A percentile compares a stretch with the other conserved stretches of the same genome.
phyloP scores from a whole-genome alignment of 2,797 vertebrate species.

The Muscicapa striata region DNA sequence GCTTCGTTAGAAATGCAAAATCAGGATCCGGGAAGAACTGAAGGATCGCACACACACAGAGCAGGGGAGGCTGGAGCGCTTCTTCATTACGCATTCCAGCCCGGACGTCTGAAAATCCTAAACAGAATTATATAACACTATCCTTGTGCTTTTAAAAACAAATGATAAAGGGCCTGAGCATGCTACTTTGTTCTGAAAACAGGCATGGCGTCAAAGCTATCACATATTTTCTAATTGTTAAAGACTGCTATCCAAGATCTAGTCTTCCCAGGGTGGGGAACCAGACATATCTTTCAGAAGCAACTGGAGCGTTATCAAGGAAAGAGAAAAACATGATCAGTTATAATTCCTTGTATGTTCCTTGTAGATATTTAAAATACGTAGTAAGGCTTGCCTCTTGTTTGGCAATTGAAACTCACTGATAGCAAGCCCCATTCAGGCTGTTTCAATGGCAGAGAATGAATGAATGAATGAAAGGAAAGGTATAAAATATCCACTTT shows the following conservation, averaged over 20 bases:
- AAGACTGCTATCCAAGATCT: not conserved
- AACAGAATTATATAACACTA: not conserved
- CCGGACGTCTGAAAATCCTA: not conserved
- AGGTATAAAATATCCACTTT: not conserved
- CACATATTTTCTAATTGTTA: not conserved
- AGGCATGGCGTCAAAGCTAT: not conserved
- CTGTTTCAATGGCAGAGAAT: not conserved
- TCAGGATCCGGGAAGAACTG: constrained; percentile 37
- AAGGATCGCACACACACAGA: not conserved
- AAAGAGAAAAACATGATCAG: not conserved
- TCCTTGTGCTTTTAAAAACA: not conserved
- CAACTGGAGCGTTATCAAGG: not conserved
- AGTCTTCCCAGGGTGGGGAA: not conserved
- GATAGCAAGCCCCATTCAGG: constrained; percentile 11
- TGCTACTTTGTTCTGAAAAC: not conserved
- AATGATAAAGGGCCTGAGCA: not conserved
- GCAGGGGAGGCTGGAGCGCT: not conserved
- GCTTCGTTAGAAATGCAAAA: constrained; percentile 77
- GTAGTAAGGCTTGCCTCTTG: constrained; percentile 16
- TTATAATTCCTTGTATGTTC: constrained; percentile 10
- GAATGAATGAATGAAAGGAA: not conserved
- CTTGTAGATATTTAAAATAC: constrained; percentile 33
- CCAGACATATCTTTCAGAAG: constrained; percentile 26
- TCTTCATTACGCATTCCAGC: not conserved
- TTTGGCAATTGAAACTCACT: not conserved